Evolutionary conservation across 2,797 vertebrate species (phyloP).

Genomic region (Notoglanidium macrostoma): DNA sequence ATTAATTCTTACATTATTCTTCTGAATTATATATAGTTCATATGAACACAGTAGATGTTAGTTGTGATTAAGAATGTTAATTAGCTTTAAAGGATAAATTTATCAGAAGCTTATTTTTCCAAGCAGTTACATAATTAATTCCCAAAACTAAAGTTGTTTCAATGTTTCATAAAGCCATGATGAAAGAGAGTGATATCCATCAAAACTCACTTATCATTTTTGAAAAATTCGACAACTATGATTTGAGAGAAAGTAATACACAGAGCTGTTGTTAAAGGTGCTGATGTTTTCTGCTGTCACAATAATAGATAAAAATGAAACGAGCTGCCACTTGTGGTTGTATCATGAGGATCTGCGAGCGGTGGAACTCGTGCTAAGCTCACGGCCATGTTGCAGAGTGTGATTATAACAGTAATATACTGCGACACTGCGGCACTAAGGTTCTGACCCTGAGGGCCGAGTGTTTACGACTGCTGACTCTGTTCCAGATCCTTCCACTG

Average conservation of each 20-base stretch:
- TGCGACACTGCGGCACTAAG: constrained; percentile 52
- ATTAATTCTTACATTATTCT: not conserved
- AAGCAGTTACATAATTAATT: not conserved
- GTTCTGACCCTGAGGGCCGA: constrained; percentile 34
- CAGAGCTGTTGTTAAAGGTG: not conserved
- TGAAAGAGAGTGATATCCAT: not conserved
- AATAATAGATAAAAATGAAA: not conserved
- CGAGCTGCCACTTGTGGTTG: not conserved
- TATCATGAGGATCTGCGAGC: constrained; percentile 4
- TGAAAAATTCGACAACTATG: not conserved
- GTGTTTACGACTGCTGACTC: constrained; percentile 1
- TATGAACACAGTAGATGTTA: not conserved
- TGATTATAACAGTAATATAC: constrained; percentile 50
- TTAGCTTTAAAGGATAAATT: not conserved
- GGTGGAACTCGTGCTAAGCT: constrained; percentile 44
- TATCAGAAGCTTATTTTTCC: not conserved
- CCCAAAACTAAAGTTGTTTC: not conserved
- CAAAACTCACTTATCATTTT: not conserved
- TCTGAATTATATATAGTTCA: not conserved
- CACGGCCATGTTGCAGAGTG: constrained; percentile 51
- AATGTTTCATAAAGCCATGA: not conserved
- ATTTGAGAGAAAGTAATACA: not conserved
- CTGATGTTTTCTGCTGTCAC: not conserved
- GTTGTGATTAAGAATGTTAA: not conserved
- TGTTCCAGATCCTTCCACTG: not conserved